Conservation (phyloP, 2,797 vertebrate genomes). For the Synanceia verrucosa region DNA sequence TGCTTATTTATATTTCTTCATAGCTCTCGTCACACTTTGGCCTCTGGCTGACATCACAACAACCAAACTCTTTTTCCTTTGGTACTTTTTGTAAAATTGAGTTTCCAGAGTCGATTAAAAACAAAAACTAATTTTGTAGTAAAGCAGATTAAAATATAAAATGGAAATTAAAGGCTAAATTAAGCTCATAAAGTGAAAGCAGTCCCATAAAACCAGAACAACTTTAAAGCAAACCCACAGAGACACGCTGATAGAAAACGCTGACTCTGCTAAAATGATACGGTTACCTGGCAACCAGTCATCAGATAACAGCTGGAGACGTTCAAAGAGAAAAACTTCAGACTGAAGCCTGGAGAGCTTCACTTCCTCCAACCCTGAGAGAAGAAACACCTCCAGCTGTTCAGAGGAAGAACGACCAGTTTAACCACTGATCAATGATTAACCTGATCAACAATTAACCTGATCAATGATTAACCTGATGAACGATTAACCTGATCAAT, state of each 20-base stretch:
- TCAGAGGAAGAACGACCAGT: too few relatives aligned
- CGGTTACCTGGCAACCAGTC: conserved; percentile 29
- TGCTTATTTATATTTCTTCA: not conserved
- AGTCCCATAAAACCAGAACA: conserved; percentile 12
- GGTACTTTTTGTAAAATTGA: not conserved
- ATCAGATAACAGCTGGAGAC: conserved; percentile 9
- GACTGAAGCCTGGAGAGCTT: not conserved
- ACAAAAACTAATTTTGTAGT: not conserved
- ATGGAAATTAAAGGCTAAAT: not conserved
- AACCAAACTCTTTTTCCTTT: not conserved
- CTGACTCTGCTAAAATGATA: not conserved
- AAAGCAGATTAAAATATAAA: not conserved
- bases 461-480: too few relatives aligned
- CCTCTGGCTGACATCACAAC: not conserved
- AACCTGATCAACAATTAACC: too few relatives aligned
- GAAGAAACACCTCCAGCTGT: too few relatives aligned
- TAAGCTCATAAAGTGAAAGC: not conserved
- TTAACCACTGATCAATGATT: too few relatives aligned
- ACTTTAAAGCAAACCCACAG: conserved; percentile 24
- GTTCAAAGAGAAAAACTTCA: conserved; percentile 12
- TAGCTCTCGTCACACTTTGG: not conserved
- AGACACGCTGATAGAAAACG: conserved; percentile 8
- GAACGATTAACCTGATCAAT: too few relatives aligned
- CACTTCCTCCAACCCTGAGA: too few relatives aligned
- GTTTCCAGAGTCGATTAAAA: not conserved